Evolutionary conservation across 1,140 invertebrate genomes (phyloP), one percentile per base, ranked within the genome.

Genomic region (Archegozetes longisetosus): DNA sequence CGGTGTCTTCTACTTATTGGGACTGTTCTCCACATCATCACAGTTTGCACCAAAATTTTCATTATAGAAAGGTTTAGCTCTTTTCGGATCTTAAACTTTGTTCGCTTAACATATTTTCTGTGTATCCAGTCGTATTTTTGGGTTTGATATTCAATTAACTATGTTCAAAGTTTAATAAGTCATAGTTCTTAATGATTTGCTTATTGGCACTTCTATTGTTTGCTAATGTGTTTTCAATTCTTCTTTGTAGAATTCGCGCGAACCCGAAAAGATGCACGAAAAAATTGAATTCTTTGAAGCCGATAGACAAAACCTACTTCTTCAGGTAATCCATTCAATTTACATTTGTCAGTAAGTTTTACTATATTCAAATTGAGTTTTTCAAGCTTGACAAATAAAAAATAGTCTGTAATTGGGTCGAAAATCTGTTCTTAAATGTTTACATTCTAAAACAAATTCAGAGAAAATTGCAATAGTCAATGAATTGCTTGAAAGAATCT

Each of bases 231-330:
- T 40, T 9, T 40, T 9, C 17, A 40, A 9, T 9, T 40, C 17
- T 9, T 40, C 6, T 40, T 40, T 40, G 32, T 17, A 40, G 32
- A 40, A 40, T 40, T 40, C 17, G 6, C 32, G 17, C 6, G 32
- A 40, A 17, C 6, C 32, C 17, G 32, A 40, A 6, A 40, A 40
- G 17, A 54, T 53, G 32, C 13, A 58, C 51, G 29, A 49, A 52
- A 62, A 62, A 56, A 25, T 53, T 50, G 56, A 62, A 52, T 62
- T 47, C 58, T 58, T 58, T 58, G 61, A 62, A 62, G 56, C 55
- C 14, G 40, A 40, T 12, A n/a, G 23, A 28, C 4, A 24, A 25
- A 46, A 50, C 40, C 51, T 55, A 46, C 40, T 55, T 62, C n/a
- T 62, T 62, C 56, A 55, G 52, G 29, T 51, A 54, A 29, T 52